These are phyloP conservation scores for Nowickia ferox DNA, from an alignment of 2,888 invertebrate species.

Conservation along the genomic window DNA sequence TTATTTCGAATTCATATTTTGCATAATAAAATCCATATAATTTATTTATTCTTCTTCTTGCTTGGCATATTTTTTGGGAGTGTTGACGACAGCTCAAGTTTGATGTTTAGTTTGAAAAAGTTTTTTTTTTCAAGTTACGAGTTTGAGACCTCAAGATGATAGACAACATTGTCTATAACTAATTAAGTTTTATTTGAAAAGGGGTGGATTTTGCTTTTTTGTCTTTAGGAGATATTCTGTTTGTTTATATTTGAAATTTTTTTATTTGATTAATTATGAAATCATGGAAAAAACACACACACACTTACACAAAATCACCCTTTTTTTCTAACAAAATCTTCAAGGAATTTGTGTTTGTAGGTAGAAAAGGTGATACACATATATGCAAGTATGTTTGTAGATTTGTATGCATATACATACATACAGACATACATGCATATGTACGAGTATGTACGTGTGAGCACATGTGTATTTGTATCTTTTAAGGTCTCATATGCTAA, in stretches of 20 bases:
- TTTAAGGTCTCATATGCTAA: conserved; percentile 60
- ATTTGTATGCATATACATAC: no score
- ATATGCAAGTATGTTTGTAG: conserved; percentile 1
- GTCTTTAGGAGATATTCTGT: conserved; percentile 33
- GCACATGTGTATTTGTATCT: conserved; percentile 18
- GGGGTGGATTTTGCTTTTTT: conserved; percentile 36
- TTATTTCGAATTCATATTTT: conserved; percentile 67
- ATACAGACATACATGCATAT: background rate
- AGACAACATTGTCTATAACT: conserved; percentile 69
- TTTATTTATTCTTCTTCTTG: conserved; percentile 20
- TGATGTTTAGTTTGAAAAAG: conserved; percentile 43
- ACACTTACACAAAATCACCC: conserved; percentile 41
- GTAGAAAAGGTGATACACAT: conserved; percentile 32
- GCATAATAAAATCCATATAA: conserved; percentile 56
- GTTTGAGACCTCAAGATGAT: conserved; percentile 59
- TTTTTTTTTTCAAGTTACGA: conserved; percentile 23
- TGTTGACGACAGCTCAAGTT: conserved; percentile 65
- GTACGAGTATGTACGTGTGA: background rate
- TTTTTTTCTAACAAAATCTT: conserved; percentile 26
- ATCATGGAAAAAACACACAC: conserved; percentile 33
- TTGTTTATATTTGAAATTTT: conserved; percentile 31
- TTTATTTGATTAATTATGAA: conserved; percentile 70
- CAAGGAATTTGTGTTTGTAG: background rate
- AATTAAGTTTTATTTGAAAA: conserved; percentile 64
- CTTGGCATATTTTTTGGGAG: conserved; percentile 43